Conservation (phyloP, 2,888 invertebrate species). For the Lepidonotus clava region DNA sequence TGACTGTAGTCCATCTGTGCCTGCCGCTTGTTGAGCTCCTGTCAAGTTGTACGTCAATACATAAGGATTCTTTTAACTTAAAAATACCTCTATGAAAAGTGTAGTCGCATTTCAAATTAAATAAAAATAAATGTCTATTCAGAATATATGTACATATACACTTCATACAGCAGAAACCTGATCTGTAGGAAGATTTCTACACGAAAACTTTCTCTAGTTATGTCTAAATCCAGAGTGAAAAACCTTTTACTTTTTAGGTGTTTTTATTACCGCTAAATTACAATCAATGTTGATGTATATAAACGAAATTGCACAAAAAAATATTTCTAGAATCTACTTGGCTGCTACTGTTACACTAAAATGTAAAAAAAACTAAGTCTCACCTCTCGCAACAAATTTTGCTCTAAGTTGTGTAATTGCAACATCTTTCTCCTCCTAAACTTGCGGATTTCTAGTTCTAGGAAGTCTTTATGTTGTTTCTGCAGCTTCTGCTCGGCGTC, state of each 20-base stretch:
- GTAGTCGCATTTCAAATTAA: too few relatives aligned
- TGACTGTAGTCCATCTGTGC: constrained; percentile 97
- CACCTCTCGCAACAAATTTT: constrained; percentile 94
- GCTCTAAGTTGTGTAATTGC: constrained; percentile 92
- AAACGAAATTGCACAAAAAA: not conserved
- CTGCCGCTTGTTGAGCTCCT: constrained; percentile 97
- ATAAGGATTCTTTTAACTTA: too few relatives aligned
- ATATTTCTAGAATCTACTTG: not conserved
- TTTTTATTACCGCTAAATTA: too few relatives aligned
- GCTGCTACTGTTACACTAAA: not conserved
- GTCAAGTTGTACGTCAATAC: constrained; percentile 69
- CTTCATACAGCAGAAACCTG: too few relatives aligned
- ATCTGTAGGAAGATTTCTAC: too few relatives aligned
- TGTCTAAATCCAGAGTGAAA: too few relatives aligned
- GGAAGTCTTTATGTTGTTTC: constrained; percentile 93
- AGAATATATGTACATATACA: too few relatives aligned
- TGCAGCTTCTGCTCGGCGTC: constrained; percentile 92
- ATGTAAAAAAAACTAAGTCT: constrained; percentile 64
- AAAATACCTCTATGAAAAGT: too few relatives aligned
- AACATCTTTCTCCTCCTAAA: constrained; percentile 94
- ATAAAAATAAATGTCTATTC: too few relatives aligned
- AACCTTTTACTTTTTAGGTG: too few relatives aligned
- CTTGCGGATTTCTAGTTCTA: constrained; percentile 94
- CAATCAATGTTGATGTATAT: not conserved
- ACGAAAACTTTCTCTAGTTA: too few relatives aligned